Evolutionary conservation across 2,113 vertebrate species (phyloP).

Genomic region (Alethe diademata): DNA sequence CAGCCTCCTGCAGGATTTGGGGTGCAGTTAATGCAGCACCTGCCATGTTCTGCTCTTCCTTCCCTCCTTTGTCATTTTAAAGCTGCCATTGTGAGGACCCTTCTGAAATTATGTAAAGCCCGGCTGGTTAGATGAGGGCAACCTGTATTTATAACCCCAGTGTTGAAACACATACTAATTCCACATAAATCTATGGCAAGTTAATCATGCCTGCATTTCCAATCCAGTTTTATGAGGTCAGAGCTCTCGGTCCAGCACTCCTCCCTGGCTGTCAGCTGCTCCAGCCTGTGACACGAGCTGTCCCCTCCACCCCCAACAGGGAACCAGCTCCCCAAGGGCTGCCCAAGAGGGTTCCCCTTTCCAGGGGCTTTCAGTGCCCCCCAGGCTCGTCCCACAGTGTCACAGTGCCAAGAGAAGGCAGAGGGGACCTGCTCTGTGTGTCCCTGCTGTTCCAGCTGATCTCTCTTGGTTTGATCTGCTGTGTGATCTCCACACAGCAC

Average conservation of each 20-base stretch:
- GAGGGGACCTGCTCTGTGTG: neutral
- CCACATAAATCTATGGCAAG: slow-evolving; percentile 75
- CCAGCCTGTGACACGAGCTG: neutral
- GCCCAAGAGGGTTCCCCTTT: neutral
- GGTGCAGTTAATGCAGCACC: neutral
- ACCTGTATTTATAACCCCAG: slow-evolving; percentile 70
- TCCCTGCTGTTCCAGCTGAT: neutral
- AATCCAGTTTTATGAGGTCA: slow-evolving; percentile 64
- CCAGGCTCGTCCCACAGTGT: accelerated
- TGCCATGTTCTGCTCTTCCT: slow-evolving; percentile 17
- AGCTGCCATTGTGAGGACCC: slow-evolving; percentile 71
- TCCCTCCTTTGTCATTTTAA: slow-evolving; percentile 75
- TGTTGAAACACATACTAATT: slow-evolving; percentile 80
- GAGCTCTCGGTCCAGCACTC: slow-evolving; percentile 14
- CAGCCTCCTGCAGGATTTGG: neutral
- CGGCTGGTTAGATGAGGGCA: slow-evolving; percentile 19
- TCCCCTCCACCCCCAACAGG: accelerated
- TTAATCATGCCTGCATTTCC: slow-evolving; percentile 80
- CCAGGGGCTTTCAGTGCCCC: neutral
- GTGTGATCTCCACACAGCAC: neutral
- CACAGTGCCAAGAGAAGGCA: neutral
- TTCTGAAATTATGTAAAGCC: slow-evolving; percentile 36
- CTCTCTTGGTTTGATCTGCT: neutral
- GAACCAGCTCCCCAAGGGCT: accelerated
- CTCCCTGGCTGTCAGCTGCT: neutral